phyloP scores from a whole-genome alignment of 2,888 invertebrate genomes.

The Hermaeophaga mercurialis region DNA sequence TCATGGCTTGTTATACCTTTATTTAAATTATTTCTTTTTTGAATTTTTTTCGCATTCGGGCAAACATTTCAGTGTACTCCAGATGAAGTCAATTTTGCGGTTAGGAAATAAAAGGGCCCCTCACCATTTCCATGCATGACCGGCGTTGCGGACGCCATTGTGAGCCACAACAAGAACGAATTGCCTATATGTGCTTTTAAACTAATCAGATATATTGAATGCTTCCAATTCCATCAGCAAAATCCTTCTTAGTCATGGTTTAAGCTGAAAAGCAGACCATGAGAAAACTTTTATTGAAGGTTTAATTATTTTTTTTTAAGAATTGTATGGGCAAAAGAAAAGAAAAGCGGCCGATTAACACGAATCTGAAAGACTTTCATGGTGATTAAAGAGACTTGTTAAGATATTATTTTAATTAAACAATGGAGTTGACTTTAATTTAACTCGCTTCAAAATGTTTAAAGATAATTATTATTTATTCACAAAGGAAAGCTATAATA shows the following conservation, averaged over 20 bases:
- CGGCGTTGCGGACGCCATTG: conserved; percentile 40
- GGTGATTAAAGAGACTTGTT: too few relatives aligned
- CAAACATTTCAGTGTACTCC: not conserved
- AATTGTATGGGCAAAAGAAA: not conserved
- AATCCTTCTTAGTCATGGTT: conserved; percentile 44
- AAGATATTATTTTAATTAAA: too few relatives aligned
- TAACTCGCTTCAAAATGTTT: too few relatives aligned
- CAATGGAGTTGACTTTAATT: too few relatives aligned
- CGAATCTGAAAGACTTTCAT: not conserved
- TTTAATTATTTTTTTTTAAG: conserved; percentile 24
- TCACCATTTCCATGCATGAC: conserved; percentile 46
- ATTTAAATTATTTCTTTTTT: not conserved
- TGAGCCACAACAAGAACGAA: conserved; percentile 31
- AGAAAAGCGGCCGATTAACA: conserved; percentile 7
- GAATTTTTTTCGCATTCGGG: not conserved
- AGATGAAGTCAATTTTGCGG: conserved; percentile 46
- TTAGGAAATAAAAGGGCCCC: conserved; percentile 48
- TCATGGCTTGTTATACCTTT: too few relatives aligned
- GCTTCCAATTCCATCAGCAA: conserved; percentile 41
- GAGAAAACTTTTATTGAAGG: conserved; percentile 29
- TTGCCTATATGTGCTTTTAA: conserved; percentile 39
- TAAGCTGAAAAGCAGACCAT: conserved; percentile 28
- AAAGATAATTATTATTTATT: too few relatives aligned
- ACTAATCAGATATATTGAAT: conserved; percentile 46
- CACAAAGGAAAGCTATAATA: too few relatives aligned